A percentile compares a stretch with the other conserved stretches of the same genome.
These are phyloP conservation scores for Merodon equestris DNA, from an alignment of 2,888 invertebrate genomes.

Conservation along the genomic window DNA sequence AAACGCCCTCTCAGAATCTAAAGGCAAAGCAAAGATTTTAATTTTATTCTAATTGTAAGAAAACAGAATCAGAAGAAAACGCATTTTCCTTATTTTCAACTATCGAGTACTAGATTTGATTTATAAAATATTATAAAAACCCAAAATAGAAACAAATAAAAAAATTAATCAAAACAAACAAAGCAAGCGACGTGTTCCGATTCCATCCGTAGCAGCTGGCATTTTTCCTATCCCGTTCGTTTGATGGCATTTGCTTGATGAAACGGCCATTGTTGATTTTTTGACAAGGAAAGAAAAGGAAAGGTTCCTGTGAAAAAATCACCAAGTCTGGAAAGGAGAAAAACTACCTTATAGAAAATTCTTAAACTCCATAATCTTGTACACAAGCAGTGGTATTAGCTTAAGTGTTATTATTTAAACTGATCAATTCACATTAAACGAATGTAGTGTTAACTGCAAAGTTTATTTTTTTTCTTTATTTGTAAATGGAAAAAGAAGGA, in stretches of 20 bases:
- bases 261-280: constrained; percentile 70
- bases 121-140: too few species aligned
- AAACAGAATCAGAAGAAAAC: too few species aligned
- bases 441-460: constrained; percentile 60
- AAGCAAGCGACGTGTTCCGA: constrained; percentile 20
- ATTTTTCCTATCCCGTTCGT: constrained; percentile 50
- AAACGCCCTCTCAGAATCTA: too few species aligned
- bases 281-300: constrained; percentile 69
- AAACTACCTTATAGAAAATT: constrained; percentile 50
- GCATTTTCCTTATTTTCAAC: too few species aligned
- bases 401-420: constrained; percentile 39
- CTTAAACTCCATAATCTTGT: constrained; percentile 32
- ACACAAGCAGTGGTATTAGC: constrained; percentile 39
- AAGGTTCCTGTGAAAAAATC: constrained; percentile 67
- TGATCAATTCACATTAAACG: constrained; percentile 34
- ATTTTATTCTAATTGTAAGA: too few species aligned
- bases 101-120: too few species aligned
- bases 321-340: constrained; percentile 64
- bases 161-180: constrained; percentile 21
- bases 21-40: too few species aligned
- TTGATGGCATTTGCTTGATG: constrained; percentile 61
- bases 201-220: constrained; percentile 27
- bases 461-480: constrained; percentile 42
- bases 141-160: too few species aligned
- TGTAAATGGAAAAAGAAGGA: constrained; percentile 66